Conservation (phyloP, 1,140 invertebrate species). For the Drosophila baimaii region DNA sequence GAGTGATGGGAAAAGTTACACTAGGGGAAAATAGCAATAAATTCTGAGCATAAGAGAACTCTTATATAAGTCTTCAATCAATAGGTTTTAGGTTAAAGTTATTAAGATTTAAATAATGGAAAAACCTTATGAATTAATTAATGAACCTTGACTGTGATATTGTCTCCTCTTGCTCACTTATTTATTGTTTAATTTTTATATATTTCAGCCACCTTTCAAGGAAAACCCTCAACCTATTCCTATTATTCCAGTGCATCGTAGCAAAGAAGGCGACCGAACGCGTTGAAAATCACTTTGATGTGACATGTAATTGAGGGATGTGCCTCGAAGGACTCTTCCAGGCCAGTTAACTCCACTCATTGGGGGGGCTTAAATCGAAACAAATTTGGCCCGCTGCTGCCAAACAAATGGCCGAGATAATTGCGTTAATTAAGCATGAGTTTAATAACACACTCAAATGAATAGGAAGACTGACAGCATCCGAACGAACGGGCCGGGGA, state of each 20-base stretch:
- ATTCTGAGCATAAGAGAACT: no score
- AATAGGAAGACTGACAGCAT: slow-evolving; percentile 47
- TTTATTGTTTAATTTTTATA: not conserved
- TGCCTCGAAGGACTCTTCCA: not conserved
- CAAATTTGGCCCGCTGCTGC: slow-evolving; percentile 29
- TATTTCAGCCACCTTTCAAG: no score
- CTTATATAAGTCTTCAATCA: no score
- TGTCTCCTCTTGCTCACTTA: accelerated
- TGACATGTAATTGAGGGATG: slow-evolving; percentile 33
- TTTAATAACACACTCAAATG: slow-evolving; percentile 62
- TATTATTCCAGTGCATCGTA: slow-evolving; percentile 8
- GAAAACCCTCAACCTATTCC: no score
- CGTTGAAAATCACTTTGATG: slow-evolving; percentile 64
- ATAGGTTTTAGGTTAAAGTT: no score
- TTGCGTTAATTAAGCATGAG: slow-evolving; percentile 72
- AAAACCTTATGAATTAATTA: not conserved
- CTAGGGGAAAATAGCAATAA: not conserved
- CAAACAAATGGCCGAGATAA: slow-evolving; percentile 65
- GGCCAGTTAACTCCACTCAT: not conserved
- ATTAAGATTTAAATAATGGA: no score
- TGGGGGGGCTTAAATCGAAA: slow-evolving; percentile 25
- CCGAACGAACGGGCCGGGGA: slow-evolving; percentile 4
- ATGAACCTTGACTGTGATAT: no score
- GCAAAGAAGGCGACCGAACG: slow-evolving; percentile 14
- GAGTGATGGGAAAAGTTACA: not conserved